Conservation (phyloP, 1,140 invertebrate species). For the Globodera ellingtonae region DNA sequence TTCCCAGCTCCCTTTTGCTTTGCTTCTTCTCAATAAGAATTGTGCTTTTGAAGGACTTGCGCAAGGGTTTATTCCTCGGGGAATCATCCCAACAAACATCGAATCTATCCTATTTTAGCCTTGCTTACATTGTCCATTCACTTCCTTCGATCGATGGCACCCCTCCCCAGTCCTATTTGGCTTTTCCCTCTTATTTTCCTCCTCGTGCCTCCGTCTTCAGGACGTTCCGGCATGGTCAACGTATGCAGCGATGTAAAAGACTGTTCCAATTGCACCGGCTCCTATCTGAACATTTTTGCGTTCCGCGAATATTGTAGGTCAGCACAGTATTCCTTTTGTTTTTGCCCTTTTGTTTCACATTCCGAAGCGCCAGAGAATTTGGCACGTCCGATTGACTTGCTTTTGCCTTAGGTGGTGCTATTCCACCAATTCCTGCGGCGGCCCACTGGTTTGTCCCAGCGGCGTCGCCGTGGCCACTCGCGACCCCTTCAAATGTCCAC, state of each 20-base stretch:
- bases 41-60: not conserved
- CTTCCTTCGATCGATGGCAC: not conserved
- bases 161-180: not conserved
- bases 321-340: no score
- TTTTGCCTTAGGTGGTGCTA: constrained; percentile 59
- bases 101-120: not conserved
- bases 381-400: not conserved
- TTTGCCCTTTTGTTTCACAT: no score
- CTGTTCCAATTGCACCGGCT: constrained; percentile 55
- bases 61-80: no score
- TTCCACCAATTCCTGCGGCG: constrained; percentile 57
- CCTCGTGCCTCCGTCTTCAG: not conserved
- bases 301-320: constrained; percentile 63
- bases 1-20: not conserved
- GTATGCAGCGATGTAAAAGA: constrained; percentile 62
- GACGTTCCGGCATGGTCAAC: constrained; percentile 52
- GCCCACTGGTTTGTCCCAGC: constrained; percentile 59
- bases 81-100: no score
- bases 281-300: constrained; percentile 63
- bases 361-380: constrained; percentile 3
- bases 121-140: not conserved
- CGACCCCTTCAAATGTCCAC: constrained; percentile 62
- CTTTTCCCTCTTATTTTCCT: not conserved
- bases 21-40: not conserved
- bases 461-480: constrained; percentile 58